Percentiles rank a stretch among this genome's conserved stretches.
Conservation (phyloP, 2,797 vertebrate genomes). For the Channallabes apus region DNA sequence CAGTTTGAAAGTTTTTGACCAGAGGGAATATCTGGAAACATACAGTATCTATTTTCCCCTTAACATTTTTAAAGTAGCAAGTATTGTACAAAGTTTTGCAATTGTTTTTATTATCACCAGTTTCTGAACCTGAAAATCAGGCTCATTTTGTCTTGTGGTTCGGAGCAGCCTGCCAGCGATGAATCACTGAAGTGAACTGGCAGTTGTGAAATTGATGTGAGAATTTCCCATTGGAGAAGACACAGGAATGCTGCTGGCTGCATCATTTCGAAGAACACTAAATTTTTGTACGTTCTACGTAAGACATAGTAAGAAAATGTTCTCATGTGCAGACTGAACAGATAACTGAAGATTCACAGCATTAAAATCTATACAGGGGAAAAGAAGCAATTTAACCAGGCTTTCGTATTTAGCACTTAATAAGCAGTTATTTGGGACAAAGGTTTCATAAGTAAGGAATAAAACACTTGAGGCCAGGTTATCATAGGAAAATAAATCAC, state of each 20-base stretch:
- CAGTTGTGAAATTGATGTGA: not conserved
- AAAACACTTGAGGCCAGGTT: not conserved
- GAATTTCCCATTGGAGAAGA: constrained; percentile 44
- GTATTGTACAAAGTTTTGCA: not conserved
- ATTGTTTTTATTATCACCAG: not conserved
- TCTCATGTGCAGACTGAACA: not conserved
- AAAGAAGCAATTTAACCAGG: not conserved
- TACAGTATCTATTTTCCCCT: too few species aligned
- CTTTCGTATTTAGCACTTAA: not conserved
- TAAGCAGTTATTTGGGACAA: too few species aligned
- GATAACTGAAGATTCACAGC: not conserved
- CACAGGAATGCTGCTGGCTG: constrained; percentile 53
- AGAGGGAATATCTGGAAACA: constrained; percentile 6
- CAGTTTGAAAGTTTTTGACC: not conserved
- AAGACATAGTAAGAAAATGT: not conserved
- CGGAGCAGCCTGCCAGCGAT: not conserved
- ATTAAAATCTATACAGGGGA: not conserved
- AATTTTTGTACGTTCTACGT: not conserved
- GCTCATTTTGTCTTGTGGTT: not conserved
- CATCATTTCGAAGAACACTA: constrained; percentile 28
- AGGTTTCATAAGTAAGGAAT: not conserved
- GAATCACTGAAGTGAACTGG: not conserved
- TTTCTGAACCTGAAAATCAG: not conserved
- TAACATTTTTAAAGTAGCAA: not conserved
- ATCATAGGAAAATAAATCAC: not conserved